Evolutionary conservation across 1,140 invertebrate species (phyloP), one percentile per base, ranked within the genome.

Genomic region (Sarcophaga peregrina): DNA sequence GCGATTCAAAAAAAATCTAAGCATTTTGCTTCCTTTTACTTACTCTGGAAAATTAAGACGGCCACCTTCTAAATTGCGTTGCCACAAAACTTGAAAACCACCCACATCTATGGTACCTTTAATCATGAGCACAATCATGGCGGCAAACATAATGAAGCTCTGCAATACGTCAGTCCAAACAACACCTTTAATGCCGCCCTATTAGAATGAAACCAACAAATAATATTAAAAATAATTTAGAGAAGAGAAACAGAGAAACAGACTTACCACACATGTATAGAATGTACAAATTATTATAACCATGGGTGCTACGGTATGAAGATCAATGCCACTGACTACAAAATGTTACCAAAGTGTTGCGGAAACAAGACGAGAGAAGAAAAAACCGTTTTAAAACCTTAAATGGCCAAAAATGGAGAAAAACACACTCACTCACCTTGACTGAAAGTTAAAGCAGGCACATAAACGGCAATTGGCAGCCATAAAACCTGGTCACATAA

Each of bases 101-200:
- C 97, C 97, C 1, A 96, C 91, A 84, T 97, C 95, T 0, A 93
- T 85, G 0, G 95, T 95, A 0, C 97, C 97, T 89, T 96, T 96
- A 8, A 97, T 90, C 3, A 95, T 91, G 0, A 98, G 94, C 9
- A 96, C 91, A 1, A 97, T 87, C 91, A 98, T 94, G 0, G 96
- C 95, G 0, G 93, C 94, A 84, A 96, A 95, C 95, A 98, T 98
- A 0, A 97, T 92, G 0, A 95, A 91, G 8, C 94, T 92, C 91
- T 98, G 97, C 83, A 98, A 95, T 0, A 96, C 95, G 91, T 98
- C 97, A 0, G 97, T 98, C 96, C 96, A 97, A 62, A 98, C 95
- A 0, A 98, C 97, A 5, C 97, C 97, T 91, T 96, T 96, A 82
- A 98, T 93, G 58, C 97, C 97, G 86, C 97, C 97, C 96, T 84